These are phyloP conservation scores for Acanthosepion pharaonis DNA, from an alignment of 2,888 invertebrate genomes.

Conservation along the genomic window DNA sequence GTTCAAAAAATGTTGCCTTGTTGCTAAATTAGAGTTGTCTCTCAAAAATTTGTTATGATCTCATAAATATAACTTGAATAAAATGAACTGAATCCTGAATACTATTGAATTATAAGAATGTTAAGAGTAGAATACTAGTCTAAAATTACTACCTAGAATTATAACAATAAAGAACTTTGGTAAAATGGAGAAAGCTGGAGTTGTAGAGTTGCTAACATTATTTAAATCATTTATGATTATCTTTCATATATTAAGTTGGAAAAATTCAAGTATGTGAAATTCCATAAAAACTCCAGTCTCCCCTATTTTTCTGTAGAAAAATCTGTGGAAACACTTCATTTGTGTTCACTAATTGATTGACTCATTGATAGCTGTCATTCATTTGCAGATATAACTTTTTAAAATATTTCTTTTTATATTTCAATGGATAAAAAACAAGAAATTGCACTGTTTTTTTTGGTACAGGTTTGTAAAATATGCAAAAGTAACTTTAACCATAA, in stretches of 20 bases:
- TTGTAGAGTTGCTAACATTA: not conserved
- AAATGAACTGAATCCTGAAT: not conserved
- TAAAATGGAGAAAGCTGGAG: not conserved
- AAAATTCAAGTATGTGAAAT: not conserved
- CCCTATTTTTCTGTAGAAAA: not conserved
- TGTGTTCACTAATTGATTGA: conserved; percentile 22
- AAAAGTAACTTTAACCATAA: not conserved
- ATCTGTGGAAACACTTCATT: not conserved
- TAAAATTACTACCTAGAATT: not conserved
- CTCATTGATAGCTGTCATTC: not conserved
- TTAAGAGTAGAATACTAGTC: not conserved
- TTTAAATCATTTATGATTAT: not conserved
- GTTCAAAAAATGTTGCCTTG: too few relatives aligned
- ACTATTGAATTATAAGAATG: not conserved
- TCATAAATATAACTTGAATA: too few relatives aligned
- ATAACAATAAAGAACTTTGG: not conserved
- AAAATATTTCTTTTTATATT: not conserved
- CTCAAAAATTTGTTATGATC: too few relatives aligned
- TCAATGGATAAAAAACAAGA: not conserved
- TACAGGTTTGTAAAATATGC: not conserved
- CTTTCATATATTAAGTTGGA: not conserved
- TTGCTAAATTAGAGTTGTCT: too few relatives aligned
- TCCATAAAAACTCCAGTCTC: not conserved
- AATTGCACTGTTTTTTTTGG: not conserved
- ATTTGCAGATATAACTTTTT: not conserved